Evolutionary conservation across 2,797 vertebrate species (phyloP), one percentile per base, ranked within the genome.

Genomic region (Discoglossus pictus): DNA sequence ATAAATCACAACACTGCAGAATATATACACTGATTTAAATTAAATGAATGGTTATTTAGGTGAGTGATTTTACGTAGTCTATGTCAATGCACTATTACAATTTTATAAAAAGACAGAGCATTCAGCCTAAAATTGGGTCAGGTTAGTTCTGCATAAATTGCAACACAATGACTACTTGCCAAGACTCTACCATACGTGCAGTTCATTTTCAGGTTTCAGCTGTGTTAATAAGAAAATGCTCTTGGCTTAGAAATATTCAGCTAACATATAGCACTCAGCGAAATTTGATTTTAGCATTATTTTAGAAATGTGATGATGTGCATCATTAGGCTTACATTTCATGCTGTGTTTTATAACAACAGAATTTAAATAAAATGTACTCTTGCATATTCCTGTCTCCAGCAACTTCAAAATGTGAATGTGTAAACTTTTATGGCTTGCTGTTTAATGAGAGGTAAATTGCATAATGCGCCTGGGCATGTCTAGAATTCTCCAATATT

Each of bases 181-280:
- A 60, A 52, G 54, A 35, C 54, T 61, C 24, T 51, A 59, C 35
- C 36, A 51, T 52, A 17, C 17, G 46, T 43, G 39, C 54, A 44
- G 59, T 68, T 60, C 10, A 48, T 66, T 66, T 58, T 66, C 53
- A 66, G 43, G 53, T 58, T 66, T 47, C 64, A 58, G 18, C 25
- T 42, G 54, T 59, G 53, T 42, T 67, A 59, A 67, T 67, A 67
- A 51, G 64, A 67, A 58, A 51, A 42, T 31, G 17, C 64, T 40
- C 50, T 35, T 39, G 36, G 54, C 17, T 36, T 59, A 67, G 51
- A 66, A 15, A 59, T 67, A 56, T 58, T 58, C 53, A 18, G 18
- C 16, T 11, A 44, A 23, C 50, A 56, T 34, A 46, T 35, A 59
- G 64, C 44, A 51, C 64, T 50, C 21, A 21, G 44, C 51, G 54